phyloP scores from a whole-genome alignment of 2,888 invertebrate genomes.

The Hyposoter didymator region DNA sequence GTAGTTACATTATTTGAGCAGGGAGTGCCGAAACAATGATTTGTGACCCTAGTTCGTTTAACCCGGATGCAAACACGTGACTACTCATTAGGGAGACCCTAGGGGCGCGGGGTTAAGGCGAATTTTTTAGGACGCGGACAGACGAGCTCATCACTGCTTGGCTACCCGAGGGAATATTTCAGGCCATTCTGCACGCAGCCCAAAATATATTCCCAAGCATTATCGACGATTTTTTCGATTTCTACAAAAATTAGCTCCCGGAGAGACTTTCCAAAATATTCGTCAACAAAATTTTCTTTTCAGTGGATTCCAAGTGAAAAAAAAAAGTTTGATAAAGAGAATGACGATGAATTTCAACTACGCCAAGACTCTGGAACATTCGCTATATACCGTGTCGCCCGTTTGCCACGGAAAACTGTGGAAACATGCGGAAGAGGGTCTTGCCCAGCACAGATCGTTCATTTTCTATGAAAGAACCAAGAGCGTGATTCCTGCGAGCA shows the following conservation, averaged over 20 bases:
- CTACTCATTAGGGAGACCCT: slow-evolving; percentile 75
- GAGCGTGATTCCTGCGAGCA: slow-evolving; percentile 47
- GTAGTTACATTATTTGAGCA: slow-evolving; percentile 76
- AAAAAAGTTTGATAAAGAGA: slow-evolving; percentile 47
- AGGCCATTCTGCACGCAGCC: neutral
- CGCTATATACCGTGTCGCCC: neutral
- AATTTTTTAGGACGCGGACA: slow-evolving; percentile 1
- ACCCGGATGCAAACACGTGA: slow-evolving; percentile 78
- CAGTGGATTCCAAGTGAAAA: slow-evolving; percentile 1
- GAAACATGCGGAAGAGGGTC: slow-evolving; percentile 17
- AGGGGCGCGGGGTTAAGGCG: slow-evolving; percentile 13
- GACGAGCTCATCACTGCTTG: neutral
- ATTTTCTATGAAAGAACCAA: slow-evolving; percentile 28
- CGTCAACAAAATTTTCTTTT: too few species aligned
- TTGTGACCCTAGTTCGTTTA: slow-evolving; percentile 77
- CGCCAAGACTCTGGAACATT: neutral
- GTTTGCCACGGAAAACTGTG: neutral
- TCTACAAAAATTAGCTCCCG: too few species aligned
- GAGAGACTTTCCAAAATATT: too few species aligned
- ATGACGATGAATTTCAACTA: slow-evolving; percentile 60
- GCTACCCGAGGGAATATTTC: neutral
- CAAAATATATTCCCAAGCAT: neutral
- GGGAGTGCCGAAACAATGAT: slow-evolving; percentile 72
- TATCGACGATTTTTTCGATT: too few species aligned
- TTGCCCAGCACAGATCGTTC: slow-evolving; percentile 6